phyloP scores from a whole-genome alignment of 2,113 vertebrate species.

The Phyllopteryx taeniolatus region DNA sequence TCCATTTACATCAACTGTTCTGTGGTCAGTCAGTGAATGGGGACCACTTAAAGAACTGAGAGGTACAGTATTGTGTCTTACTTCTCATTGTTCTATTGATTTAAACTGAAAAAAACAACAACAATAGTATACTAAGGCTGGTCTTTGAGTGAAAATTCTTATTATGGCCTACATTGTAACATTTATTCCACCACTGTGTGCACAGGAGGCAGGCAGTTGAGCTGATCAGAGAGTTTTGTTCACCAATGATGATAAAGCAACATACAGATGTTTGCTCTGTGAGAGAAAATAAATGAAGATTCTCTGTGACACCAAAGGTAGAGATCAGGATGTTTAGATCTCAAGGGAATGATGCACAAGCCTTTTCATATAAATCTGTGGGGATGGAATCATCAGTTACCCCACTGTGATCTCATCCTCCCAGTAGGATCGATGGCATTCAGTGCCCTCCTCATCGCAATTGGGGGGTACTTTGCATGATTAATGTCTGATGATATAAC shows the following conservation, averaged over 20 bases:
- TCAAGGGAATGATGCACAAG: background rate
- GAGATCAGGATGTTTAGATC: background rate
- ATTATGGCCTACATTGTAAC: background rate
- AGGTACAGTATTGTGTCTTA: background rate
- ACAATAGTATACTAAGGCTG: background rate
- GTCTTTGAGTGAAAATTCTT: background rate
- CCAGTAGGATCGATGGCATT: constrained; percentile 7
- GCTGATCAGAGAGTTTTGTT: background rate
- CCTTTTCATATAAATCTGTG: constrained; percentile 13
- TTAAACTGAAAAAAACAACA: background rate
- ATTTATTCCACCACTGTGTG: background rate
- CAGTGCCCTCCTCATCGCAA: background rate
- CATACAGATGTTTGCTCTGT: background rate
- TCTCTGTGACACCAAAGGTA: background rate
- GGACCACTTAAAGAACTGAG: background rate
- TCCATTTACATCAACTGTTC: background rate
- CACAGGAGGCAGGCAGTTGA: background rate
- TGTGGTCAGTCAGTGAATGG: background rate
- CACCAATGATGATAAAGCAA: background rate
- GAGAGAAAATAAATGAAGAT: background rate
- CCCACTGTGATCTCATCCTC: constrained; percentile 2
- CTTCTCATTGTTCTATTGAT: background rate
- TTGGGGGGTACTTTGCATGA: background rate
- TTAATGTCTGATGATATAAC: background rate
- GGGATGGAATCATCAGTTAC: background rate